phyloP scores from a whole-genome alignment of 2,888 invertebrate species.

The Candidula unifasciata region DNA sequence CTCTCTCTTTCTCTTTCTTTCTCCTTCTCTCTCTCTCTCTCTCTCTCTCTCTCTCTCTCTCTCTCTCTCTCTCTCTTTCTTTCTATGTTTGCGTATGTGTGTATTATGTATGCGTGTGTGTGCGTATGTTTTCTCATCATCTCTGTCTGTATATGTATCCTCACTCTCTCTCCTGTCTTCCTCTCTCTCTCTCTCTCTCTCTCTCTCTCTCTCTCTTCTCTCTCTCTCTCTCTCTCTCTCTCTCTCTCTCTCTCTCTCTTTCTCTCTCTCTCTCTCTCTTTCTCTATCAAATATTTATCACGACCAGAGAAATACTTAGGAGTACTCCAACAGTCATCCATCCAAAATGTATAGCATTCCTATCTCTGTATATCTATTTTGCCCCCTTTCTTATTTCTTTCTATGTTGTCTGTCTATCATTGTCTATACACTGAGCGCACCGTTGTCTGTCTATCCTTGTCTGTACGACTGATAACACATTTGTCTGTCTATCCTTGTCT shows the following conservation, averaged over 20 bases:
- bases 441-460: too few relatives aligned
- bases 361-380: not conserved
- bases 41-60: slow-evolving; percentile 7
- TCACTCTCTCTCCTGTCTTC: not conserved
- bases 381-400: too few relatives aligned
- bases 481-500: too few relatives aligned
- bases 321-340: not conserved
- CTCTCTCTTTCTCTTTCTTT: slow-evolving; percentile 28
- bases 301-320: not conserved
- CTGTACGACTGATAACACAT: too few relatives aligned
- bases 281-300: too few relatives aligned
- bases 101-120: too few relatives aligned
- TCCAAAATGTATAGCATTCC: too few relatives aligned
- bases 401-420: too few relatives aligned
- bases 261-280: slow-evolving; percentile 7
- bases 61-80: not conserved
- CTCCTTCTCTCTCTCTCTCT: slow-evolving; percentile 20
- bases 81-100: not conserved
- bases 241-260: not conserved
- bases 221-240: slow-evolving; percentile 7
- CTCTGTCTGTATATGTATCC: slow-evolving; percentile 11
- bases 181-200: slow-evolving; percentile 17
- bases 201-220: not conserved
- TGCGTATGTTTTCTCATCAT: not conserved
- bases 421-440: too few relatives aligned